A percentile compares a stretch with the other conserved stretches of the same genome.
phyloP scores from a whole-genome alignment of 2,888 invertebrate species.

The Notodonta dromedarius region DNA sequence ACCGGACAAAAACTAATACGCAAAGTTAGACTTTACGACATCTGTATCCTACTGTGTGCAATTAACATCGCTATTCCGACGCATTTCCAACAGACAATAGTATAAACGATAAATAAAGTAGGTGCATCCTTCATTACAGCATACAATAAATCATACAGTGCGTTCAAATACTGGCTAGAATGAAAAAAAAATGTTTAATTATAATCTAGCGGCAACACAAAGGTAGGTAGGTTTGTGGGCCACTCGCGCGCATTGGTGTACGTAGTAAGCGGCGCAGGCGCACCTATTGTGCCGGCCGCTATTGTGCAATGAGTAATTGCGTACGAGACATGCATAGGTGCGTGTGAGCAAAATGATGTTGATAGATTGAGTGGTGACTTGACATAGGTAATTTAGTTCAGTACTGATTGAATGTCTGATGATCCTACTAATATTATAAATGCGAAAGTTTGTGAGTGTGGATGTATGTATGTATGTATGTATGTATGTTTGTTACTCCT shows the following conservation, averaged over 20 bases:
- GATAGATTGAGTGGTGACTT: not conserved
- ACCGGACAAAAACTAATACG: not conserved
- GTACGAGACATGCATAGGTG: slow-evolving; percentile 29
- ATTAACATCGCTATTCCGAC: not conserved
- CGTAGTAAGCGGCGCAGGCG: slow-evolving; percentile 21
- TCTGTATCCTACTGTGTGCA: not conserved
- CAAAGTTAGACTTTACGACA: not conserved
- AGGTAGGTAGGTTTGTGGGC: slow-evolving; percentile 66
- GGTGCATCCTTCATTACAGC: not conserved
- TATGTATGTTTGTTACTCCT: too few relatives aligned
- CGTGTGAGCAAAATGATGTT: slow-evolving; percentile 12
- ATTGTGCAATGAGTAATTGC: slow-evolving; percentile 68
- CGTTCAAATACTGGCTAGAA: not conserved
- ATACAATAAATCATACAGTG: slow-evolving; percentile 6
- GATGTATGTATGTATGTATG: too few relatives aligned
- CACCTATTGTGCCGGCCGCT: slow-evolving; percentile 42
- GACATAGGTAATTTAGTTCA: not conserved
- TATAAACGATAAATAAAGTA: not conserved
- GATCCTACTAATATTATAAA: too few relatives aligned
- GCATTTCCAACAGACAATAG: not conserved
- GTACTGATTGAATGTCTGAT: not conserved
- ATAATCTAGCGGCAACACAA: slow-evolving; percentile 18
- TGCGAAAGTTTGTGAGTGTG: too few relatives aligned
- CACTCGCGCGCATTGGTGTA: slow-evolving; percentile 49
- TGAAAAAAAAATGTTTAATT: slow-evolving; percentile 13